Conservation (phyloP, 2,888 invertebrate genomes). For the Pogonocherus hispidulus region DNA sequence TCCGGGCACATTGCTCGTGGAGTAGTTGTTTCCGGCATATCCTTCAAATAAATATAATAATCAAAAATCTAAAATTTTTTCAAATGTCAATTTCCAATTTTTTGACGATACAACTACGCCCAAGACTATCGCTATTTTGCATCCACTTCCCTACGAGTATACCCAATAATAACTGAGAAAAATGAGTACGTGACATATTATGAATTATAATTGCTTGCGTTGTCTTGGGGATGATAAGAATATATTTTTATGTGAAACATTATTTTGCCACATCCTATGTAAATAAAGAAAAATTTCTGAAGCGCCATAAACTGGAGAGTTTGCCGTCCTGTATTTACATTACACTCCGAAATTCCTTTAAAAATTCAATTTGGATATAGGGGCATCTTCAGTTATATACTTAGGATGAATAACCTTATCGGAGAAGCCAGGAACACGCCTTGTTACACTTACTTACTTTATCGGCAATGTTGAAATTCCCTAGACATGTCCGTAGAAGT, state of each 20-base stretch:
- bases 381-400: not conserved
- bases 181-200: too few relatives aligned
- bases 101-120: too few relatives aligned
- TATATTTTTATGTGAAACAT: not conserved
- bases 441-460: constrained; percentile 11
- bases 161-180: too few relatives aligned
- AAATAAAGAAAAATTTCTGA: not conserved
- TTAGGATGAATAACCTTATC: constrained; percentile 14
- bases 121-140: too few relatives aligned
- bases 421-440: constrained; percentile 5
- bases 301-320: not conserved
- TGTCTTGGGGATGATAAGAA: too few relatives aligned
- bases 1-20: too few relatives aligned
- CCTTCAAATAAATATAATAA: too few relatives aligned
- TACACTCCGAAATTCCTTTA: constrained; percentile 1
- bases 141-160: too few relatives aligned
- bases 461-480: not conserved
- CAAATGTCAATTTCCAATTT: too few relatives aligned
- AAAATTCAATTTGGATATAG: constrained; percentile 12
- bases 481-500: not conserved
- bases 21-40: too few relatives aligned
- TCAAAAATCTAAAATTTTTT: too few relatives aligned
- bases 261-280: not conserved
- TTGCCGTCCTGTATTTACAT: not conserved
- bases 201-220: too few relatives aligned